Evolutionary conservation across 2,888 invertebrate genomes (phyloP).

Genomic region (Amorpha juglandis): DNA sequence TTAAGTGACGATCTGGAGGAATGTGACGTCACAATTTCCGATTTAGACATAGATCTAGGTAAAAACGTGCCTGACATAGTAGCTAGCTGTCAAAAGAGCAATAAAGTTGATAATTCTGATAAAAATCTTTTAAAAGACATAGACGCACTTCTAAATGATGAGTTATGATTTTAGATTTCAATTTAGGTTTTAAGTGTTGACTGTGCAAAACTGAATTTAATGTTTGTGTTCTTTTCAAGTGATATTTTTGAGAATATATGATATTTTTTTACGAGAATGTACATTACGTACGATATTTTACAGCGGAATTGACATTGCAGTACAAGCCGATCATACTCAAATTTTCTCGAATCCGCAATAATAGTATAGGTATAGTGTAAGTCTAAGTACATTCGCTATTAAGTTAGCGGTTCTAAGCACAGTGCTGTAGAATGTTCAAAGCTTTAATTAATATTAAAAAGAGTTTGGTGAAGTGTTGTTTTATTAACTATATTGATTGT

Average conservation of each 20-base stretch:
- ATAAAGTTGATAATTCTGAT: conserved; percentile 47
- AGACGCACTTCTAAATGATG: conserved; percentile 61
- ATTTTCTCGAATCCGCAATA: conserved; percentile 28
- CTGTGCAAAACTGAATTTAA: conserved; percentile 4
- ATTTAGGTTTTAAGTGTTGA: conserved; percentile 7
- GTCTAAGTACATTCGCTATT: conserved; percentile 14
- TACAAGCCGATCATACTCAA: conserved; percentile 1
- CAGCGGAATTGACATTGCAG: conserved; percentile 1
- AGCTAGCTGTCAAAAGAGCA: conserved; percentile 69
- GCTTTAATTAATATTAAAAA: conserved; percentile 44
- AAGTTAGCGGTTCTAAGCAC: conserved; percentile 28
- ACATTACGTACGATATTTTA: conserved; percentile 2
- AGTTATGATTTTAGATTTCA: conserved; percentile 59
- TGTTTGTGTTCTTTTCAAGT: conserved; percentile 12
- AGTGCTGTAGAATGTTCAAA: conserved; percentile 40
- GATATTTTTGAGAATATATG: conserved; percentile 18
- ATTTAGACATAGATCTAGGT: conserved; percentile 59
- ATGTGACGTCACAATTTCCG: conserved; percentile 54
- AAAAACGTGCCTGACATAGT: conserved; percentile 77
- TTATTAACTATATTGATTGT: not conserved
- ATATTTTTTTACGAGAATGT: not conserved
- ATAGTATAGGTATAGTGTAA: conserved; percentile 32
- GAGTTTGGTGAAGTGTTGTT: conserved; percentile 14
- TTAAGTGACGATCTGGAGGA: conserved; percentile 69
- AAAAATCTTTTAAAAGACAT: conserved; percentile 60